These are phyloP conservation scores for Catocala sponsa DNA, from an alignment of 2,888 invertebrate genomes.

Conservation along the genomic window DNA sequence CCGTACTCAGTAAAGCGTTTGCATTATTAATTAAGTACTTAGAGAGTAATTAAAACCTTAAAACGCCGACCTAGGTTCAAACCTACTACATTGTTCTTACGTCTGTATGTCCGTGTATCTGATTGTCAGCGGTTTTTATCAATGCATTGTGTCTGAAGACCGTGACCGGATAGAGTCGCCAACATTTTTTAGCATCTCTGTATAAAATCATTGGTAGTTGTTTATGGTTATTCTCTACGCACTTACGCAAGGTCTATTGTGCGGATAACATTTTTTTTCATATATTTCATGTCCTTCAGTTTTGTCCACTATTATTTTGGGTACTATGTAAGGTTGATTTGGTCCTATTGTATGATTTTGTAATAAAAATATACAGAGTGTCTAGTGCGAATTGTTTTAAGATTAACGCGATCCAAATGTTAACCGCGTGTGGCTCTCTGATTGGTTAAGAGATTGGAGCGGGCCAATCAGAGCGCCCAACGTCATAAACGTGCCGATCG, in stretches of 20 bases:
- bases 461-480: too few relatives aligned
- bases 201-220: constrained; percentile 35
- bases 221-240: constrained; percentile 47
- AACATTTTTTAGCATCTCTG: constrained; percentile 33
- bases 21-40: too few relatives aligned
- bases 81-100: constrained; percentile 10
- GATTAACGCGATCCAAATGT: too few relatives aligned
- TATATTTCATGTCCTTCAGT: constrained; percentile 5
- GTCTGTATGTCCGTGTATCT: constrained; percentile 24
- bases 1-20: too few relatives aligned
- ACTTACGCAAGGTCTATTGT: constrained; percentile 40
- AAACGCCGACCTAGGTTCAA: constrained; percentile 6
- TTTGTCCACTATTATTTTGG: neutral
- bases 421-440: too few relatives aligned
- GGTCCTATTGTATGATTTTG: too few relatives aligned
- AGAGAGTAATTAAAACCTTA: neutral
- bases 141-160: constrained; percentile 42
- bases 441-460: too few relatives aligned
- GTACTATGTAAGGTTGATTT: neutral
- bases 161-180: constrained; percentile 39
- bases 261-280: constrained; percentile 20
- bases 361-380: too few relatives aligned
- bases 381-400: too few relatives aligned
- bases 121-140: constrained; percentile 42
- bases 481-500: too few relatives aligned